phyloP scores from a whole-genome alignment of 2,797 vertebrate species.

The Cynopterus sphinx region DNA sequence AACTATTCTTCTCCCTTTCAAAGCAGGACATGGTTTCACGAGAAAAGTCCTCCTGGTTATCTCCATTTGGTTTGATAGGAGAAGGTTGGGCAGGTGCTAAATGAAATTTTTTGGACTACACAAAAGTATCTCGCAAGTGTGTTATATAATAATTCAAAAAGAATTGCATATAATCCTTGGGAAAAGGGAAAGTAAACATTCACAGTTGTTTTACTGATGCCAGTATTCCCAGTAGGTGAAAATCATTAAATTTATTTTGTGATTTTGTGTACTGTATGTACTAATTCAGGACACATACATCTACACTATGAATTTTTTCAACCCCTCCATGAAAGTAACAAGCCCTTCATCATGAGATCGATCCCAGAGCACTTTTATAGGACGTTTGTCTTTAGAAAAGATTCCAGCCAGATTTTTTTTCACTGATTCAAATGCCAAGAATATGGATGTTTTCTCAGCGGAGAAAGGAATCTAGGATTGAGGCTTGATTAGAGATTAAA shows the following conservation, averaged over 20 bases:
- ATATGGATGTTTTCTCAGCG: background rate
- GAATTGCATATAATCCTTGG: background rate
- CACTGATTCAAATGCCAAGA: background rate
- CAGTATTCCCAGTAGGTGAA: background rate
- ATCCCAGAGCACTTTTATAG: background rate
- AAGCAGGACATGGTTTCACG: background rate
- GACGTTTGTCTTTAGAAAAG: background rate
- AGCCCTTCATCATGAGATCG: background rate
- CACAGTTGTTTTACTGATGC: background rate
- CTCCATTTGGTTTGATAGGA: background rate
- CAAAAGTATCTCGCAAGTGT: background rate
- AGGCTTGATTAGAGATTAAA: background rate
- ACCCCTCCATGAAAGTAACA: background rate
- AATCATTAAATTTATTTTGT: background rate
- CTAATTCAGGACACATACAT: background rate
- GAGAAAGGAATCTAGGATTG: background rate
- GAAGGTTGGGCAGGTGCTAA: background rate
- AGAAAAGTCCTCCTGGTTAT: background rate
- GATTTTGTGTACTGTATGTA: background rate
- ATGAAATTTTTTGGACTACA: background rate
- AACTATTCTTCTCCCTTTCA: background rate
- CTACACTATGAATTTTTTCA: background rate
- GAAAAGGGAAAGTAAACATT: background rate
- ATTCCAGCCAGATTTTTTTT: background rate
- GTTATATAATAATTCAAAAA: background rate